Base-by-base conservation (phyloP, 2,888 invertebrate genomes). In the Polydrusus cervinus region DNA sequence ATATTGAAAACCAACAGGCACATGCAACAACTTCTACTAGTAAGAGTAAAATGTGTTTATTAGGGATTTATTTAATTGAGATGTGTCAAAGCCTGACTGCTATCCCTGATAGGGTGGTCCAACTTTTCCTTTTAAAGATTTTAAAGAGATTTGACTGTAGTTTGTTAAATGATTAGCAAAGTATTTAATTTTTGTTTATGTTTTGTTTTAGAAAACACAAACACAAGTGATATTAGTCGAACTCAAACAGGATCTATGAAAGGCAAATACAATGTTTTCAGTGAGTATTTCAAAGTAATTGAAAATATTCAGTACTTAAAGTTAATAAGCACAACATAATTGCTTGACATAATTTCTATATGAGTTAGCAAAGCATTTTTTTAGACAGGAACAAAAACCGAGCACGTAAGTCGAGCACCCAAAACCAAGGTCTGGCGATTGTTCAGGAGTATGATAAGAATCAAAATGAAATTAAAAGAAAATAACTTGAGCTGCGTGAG, bases 91-190 rank as follows among this genome's bases (percentile, higher is more conserved):
- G 40, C 7, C 40, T 40, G 40, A 40, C 40, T 40, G 40, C 40
- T 40, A 40, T 40, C 40, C 40, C 40, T 40, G 40, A 40, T n/a
- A n/a, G n/a, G n/a, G n/a, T 40, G 40, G 40, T 40, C 40, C 40
- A 40, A 40, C 40, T 40, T 40, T 40, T 40, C 8, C 40, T 40
- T 40, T 40, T 40, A 40, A 40, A 40, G 40, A 40, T 40, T 40
- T 40, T 40, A 40, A 40, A 40, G 40, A 40, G 40, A 40, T 40
- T 40, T 40, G 40, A 3, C 40, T 40, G 40, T 40, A 40, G 40
- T 38, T 38, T 38, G 38, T 40, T 6, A 40, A 40, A 3, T 40
- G 40, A 40, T 40, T 40, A 8, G 40, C 40, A 40, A 40, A 40
- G 40, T 40, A 40, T 40, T 40, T 40, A 40, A 40, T 40, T 40